These are phyloP conservation scores for Chloropsis cyanopogon DNA, from an alignment of 2,113 vertebrate genomes.

Conservation along the genomic window DNA sequence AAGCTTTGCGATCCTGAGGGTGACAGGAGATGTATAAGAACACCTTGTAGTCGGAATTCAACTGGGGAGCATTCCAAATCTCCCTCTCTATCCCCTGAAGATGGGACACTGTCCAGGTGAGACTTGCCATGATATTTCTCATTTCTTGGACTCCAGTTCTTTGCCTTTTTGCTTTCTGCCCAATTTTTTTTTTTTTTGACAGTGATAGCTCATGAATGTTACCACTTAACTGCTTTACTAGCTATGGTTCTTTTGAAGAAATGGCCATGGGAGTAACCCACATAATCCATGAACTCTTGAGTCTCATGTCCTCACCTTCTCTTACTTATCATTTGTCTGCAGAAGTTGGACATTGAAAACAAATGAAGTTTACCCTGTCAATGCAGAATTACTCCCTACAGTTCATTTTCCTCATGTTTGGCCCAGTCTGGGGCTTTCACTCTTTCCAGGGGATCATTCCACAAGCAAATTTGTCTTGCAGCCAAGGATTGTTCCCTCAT, in stretches of 20 bases:
- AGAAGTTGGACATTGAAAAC: background rate
- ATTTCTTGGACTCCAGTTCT: background rate
- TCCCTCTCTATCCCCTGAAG: background rate
- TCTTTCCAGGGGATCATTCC: background rate
- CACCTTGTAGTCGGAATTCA: background rate
- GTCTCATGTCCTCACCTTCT: background rate
- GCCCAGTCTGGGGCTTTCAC: background rate
- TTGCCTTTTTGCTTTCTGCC: background rate
- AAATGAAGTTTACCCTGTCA: background rate
- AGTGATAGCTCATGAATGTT: background rate
- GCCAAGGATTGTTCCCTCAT: conserved; percentile 1
- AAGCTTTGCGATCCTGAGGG: background rate
- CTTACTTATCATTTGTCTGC: background rate
- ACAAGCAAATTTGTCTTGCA: background rate
- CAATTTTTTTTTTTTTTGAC: background rate
- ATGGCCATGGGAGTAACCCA: background rate
- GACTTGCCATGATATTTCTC: background rate
- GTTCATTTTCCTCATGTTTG: background rate
- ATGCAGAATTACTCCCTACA: background rate
- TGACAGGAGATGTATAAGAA: background rate
- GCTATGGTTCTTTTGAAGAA: background rate
- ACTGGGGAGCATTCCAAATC: background rate
- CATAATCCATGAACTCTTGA: background rate
- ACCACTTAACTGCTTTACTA: background rate
- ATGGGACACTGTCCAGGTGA: background rate